Conservation (phyloP, 2,113 vertebrate species). For the Danionella cerebrum region DNA sequence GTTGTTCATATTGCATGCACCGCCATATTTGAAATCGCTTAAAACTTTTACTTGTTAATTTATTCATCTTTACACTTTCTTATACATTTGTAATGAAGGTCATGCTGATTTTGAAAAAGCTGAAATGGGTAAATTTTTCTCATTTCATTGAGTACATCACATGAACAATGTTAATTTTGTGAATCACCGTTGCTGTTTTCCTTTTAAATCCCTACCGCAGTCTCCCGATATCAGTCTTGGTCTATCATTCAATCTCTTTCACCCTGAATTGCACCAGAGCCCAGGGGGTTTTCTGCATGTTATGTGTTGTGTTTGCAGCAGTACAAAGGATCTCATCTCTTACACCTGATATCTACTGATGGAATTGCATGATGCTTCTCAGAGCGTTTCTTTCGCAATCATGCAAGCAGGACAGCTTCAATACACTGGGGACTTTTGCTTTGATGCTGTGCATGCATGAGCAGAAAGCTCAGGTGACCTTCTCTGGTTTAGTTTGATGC, state of each 20-base stretch:
- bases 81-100: too few relatives aligned
- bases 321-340: slow-evolving; percentile 1
- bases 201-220: not conserved
- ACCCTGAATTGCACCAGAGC: slow-evolving; percentile 11
- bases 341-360: slow-evolving; percentile 1
- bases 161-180: too few relatives aligned
- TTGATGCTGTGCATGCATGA: not conserved
- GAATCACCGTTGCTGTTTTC: too few relatives aligned
- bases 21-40: too few relatives aligned
- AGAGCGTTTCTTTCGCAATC: slow-evolving; percentile 14
- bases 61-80: too few relatives aligned
- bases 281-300: slow-evolving; percentile 13
- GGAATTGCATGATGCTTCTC: slow-evolving; percentile 15
- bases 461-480: not conserved
- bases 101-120: too few relatives aligned
- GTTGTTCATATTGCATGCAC: too few relatives aligned
- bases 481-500: not conserved
- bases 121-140: too few relatives aligned
- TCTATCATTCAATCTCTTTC: not conserved
- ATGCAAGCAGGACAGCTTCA: not conserved
- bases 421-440: not conserved
- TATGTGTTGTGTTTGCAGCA: slow-evolving; percentile 28
- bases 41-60: too few relatives aligned
- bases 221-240: not conserved
- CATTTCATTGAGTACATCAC: too few relatives aligned